These are phyloP conservation scores for Neria commutata DNA, from an alignment of 2,888 invertebrate genomes.

Conservation along the genomic window DNA sequence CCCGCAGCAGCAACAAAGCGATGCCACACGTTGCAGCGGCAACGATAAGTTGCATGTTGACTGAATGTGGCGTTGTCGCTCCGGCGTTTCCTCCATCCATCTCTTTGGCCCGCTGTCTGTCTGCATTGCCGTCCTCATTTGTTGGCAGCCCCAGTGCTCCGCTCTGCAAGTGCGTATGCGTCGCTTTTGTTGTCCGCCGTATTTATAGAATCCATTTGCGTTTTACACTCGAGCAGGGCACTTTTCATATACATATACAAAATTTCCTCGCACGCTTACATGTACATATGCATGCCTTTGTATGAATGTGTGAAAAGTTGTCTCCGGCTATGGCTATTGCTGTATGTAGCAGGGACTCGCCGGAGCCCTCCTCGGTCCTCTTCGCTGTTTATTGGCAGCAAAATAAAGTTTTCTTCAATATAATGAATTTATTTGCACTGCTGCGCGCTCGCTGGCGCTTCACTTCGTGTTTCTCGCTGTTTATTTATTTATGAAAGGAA, in stretches of 20 bases:
- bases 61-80: background rate
- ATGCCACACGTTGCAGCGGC: no score
- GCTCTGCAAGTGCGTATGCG: no score
- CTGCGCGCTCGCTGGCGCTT: background rate
- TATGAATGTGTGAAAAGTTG: no score
- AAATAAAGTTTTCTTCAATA: constrained; percentile 11
- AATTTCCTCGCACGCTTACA: no score
- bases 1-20: background rate
- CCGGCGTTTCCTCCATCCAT: constrained; percentile 3
- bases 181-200: background rate
- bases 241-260: no score
- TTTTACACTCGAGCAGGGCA: constrained; percentile 4
- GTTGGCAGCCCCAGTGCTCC: background rate
- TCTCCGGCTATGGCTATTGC: background rate
- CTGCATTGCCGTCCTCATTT: no score
- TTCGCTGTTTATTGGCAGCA: background rate
- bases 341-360: no score
- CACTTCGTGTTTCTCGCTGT: background rate
- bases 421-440: constrained; percentile 17
- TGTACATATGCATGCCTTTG: no score
- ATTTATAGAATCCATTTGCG: constrained; percentile 23
- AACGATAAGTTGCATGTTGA: no score
- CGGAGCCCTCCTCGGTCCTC: no score
- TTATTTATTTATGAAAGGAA: background rate
- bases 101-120: constrained; percentile 3